These are phyloP conservation scores for Orthonevra nobilis DNA, from an alignment of 2,888 invertebrate species.

Conservation along the genomic window DNA sequence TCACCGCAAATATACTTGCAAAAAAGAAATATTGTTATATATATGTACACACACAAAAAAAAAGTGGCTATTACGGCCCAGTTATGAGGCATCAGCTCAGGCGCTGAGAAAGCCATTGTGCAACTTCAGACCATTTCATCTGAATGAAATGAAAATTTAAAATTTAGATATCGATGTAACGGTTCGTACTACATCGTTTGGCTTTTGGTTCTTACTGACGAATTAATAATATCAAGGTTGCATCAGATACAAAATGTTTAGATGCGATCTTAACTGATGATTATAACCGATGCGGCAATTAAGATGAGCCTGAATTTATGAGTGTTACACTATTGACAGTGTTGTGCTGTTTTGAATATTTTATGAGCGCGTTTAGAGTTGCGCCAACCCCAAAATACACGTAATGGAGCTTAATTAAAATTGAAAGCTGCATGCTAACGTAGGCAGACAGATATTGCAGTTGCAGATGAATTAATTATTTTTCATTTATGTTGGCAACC, in stretches of 20 bases:
- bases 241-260: too few relatives aligned
- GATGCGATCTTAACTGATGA: too few relatives aligned
- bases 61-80: background rate
- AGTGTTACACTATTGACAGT: too few relatives aligned
- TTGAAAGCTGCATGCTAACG: slow-evolving; percentile 15
- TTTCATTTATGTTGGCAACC: slow-evolving; percentile 1
- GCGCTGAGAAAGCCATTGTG: slow-evolving; percentile 20
- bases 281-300: too few relatives aligned
- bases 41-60: too few relatives aligned
- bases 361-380: background rate
- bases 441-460: slow-evolving; percentile 1
- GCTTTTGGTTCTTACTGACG: background rate
- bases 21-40: too few relatives aligned
- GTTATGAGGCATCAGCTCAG: too few relatives aligned
- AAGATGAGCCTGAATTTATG: slow-evolving; percentile 1
- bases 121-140: background rate
- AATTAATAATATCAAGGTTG: too few relatives aligned
- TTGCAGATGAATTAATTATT: slow-evolving; percentile 3
- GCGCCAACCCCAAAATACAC: background rate
- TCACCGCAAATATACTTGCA: slow-evolving; percentile 16
- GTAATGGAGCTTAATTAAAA: slow-evolving; percentile 1
- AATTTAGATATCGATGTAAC: background rate
- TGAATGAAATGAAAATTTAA: background rate
- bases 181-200: background rate
- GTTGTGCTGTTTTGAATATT: too few relatives aligned